These are phyloP conservation scores for Smutsia temminckii DNA, from an alignment of 2,797 vertebrate genomes.

Conservation along the genomic window DNA sequence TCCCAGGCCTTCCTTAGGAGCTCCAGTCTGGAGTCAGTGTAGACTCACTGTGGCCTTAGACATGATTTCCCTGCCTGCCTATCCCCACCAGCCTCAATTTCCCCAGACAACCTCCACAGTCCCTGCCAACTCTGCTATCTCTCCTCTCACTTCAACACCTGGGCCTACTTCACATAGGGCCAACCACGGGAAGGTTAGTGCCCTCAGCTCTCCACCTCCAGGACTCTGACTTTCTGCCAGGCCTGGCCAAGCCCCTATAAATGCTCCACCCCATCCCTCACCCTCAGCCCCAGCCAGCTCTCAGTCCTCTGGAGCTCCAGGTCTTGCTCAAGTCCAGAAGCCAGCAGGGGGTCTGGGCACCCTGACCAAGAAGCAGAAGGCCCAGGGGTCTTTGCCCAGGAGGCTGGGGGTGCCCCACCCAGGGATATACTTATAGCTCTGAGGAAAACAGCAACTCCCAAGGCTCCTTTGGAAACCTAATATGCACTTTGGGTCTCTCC, in stretches of 20 bases:
- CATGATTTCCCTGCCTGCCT: not conserved
- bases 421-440: slow-evolving; percentile 68
- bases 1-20: not conserved
- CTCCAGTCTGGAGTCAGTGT: not conserved
- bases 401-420: slow-evolving; percentile 50
- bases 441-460: slow-evolving; percentile 46
- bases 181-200: not conserved
- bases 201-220: not conserved
- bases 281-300: not conserved
- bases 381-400: not conserved
- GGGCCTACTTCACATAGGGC: not conserved
- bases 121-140: not conserved
- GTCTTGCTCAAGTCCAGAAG: not conserved
- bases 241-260: not conserved
- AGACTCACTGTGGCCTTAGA: not conserved
- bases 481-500: slow-evolving; percentile 61
- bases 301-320: not conserved
- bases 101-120: not conserved
- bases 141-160: not conserved
- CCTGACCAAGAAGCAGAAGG: not conserved
- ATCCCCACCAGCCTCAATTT: not conserved
- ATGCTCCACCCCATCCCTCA: not conserved
- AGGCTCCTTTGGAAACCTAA: slow-evolving; percentile 77
- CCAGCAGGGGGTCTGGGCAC: not conserved
- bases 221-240: not conserved